phyloP scores from a whole-genome alignment of 2,888 invertebrate genomes.

The Ischnura elegans region DNA sequence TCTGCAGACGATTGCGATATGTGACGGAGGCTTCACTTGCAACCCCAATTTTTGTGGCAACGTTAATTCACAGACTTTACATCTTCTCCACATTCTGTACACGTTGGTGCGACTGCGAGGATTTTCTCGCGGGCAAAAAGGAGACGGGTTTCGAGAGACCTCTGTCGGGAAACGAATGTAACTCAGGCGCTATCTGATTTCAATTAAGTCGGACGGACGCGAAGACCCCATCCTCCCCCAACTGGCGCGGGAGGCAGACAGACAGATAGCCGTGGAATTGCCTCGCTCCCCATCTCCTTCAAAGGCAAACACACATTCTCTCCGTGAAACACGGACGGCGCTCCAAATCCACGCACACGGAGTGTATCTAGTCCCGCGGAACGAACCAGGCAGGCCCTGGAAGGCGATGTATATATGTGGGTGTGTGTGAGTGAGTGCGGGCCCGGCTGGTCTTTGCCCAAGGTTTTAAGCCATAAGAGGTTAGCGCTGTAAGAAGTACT shows the following conservation, averaged over 20 bases:
- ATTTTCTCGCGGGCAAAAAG: too few relatives aligned
- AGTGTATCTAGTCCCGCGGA: too few relatives aligned
- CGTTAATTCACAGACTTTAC: too few relatives aligned
- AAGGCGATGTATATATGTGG: too few relatives aligned
- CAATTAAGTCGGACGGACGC: background rate
- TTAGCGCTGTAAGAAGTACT: slow-evolving; percentile 38
- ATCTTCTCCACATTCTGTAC: too few relatives aligned
- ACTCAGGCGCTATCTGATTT: slow-evolving; percentile 1
- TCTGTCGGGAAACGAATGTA: background rate
- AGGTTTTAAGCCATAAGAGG: slow-evolving; percentile 34
- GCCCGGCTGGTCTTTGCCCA: background rate
- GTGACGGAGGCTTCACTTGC: too few relatives aligned
- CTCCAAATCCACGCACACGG: background rate
- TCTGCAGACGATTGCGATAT: too few relatives aligned
- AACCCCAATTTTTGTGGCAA: too few relatives aligned
- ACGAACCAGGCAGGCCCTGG: too few relatives aligned
- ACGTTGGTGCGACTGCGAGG: too few relatives aligned
- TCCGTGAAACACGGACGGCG: background rate
- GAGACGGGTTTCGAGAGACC: background rate
- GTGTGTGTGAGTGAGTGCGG: background rate
- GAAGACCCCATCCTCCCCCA: background rate
- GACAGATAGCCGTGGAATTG: background rate
- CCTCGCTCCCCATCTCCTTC: background rate
- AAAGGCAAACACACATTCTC: background rate
- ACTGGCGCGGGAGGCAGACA: background rate